Conservation (phyloP, 2,113 vertebrate species). For the Tachuris rubrigastra region DNA sequence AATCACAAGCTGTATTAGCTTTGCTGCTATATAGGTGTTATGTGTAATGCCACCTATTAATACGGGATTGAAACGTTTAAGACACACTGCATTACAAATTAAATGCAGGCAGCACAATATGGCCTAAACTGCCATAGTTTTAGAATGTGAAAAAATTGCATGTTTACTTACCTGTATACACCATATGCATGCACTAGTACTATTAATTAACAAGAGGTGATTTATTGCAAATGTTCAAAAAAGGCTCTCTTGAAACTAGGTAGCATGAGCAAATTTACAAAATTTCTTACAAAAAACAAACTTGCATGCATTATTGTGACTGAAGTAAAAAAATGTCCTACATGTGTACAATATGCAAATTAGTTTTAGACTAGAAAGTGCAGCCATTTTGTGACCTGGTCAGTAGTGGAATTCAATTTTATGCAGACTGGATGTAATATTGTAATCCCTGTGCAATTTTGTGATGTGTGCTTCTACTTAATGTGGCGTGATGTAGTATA, state of each 20-base stretch:
- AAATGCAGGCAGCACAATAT: constrained; percentile 91
- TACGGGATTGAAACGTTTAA: constrained; percentile 86
- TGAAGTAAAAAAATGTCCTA: constrained; percentile 88
- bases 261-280: constrained; percentile 90
- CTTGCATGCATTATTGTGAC: constrained; percentile 97
- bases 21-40: constrained; percentile 99
- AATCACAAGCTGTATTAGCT: constrained; percentile 97
- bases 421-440: constrained; percentile 90
- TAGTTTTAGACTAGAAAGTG: constrained; percentile 92
- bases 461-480: constrained; percentile 91
- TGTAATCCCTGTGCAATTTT: constrained; percentile 92
- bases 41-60: constrained; percentile 94
- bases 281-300: constrained; percentile 84
- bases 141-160: constrained; percentile 92
- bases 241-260: constrained; percentile 81
- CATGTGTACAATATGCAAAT: constrained; percentile 89
- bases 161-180: constrained; percentile 89
- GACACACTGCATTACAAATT: constrained; percentile 83
- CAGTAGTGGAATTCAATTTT: constrained; percentile 85
- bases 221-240: constrained; percentile 79
- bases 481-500: constrained; percentile 85
- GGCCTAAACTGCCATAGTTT: constrained; percentile 85
- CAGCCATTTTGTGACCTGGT: constrained; percentile 87
- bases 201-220: constrained; percentile 80
- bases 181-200: constrained; percentile 91